These are phyloP conservation scores for Hiodon tergisus DNA, from an alignment of 2,113 vertebrate genomes.

Conservation along the genomic window DNA sequence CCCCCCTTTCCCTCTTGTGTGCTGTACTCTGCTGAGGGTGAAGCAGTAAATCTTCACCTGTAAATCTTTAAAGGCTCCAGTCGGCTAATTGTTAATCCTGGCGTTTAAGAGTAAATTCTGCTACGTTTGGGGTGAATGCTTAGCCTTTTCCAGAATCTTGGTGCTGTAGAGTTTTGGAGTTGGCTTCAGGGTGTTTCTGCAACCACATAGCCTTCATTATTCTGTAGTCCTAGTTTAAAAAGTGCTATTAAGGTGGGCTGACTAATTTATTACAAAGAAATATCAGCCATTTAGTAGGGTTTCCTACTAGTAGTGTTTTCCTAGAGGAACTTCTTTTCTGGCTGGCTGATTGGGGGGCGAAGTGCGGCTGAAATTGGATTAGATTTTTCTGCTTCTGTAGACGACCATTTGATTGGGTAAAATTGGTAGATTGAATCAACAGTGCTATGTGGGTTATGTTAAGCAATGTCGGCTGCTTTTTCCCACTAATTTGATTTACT, in stretches of 20 bases:
- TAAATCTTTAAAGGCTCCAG: too few species aligned
- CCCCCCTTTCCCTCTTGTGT: conserved; percentile 13
- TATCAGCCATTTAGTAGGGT: not conserved
- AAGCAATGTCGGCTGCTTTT: conserved; percentile 8
- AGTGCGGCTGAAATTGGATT: conserved; percentile 17
- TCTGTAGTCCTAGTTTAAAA: too few species aligned
- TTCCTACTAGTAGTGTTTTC: not conserved
- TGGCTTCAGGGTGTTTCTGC: too few species aligned
- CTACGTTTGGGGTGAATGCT: too few species aligned
- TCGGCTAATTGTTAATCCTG: too few species aligned
- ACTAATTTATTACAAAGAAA: not conserved
- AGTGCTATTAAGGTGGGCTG: not conserved
- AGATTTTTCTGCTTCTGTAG: conserved; percentile 20
- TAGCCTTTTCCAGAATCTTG: too few species aligned
- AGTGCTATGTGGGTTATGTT: not conserved
- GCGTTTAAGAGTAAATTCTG: too few species aligned
- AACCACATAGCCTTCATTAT: too few species aligned
- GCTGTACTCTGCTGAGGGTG: not conserved
- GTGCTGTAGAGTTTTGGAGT: too few species aligned
- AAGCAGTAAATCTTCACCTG: too few species aligned
- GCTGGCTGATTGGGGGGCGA: conserved; percentile 5
- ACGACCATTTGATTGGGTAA: conserved; percentile 11
- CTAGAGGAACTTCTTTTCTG: not conserved
- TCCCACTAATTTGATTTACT: conserved; percentile 14
- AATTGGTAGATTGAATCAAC: conserved; percentile 13